Base-by-base conservation (phyloP, 2,888 invertebrate species). In the Physocephala rufipes region DNA sequence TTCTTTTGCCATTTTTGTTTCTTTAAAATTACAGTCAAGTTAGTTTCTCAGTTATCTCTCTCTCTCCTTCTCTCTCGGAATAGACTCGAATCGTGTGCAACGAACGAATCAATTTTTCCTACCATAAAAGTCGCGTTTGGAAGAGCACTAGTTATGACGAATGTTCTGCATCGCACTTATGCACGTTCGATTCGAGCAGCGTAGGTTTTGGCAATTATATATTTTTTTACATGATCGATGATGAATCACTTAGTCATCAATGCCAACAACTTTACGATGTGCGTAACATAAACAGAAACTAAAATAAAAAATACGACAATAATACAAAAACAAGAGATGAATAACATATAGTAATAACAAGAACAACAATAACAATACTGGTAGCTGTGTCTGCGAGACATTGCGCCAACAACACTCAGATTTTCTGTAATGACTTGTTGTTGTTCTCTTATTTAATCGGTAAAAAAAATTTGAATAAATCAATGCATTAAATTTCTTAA, bases 171-270 rank as follows among this genome's bases (percentile, higher is more conserved):
- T n/a, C 49, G 5, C 19, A 49, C 49, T 4, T 3, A 49, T 13
- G 15, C 49, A n/a, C 3, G 49, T n/a, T 3, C n/a, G 19, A n/a
- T n/a, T n/a, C n/a, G n/a, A n/a, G n/a, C n/a, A n/a, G n/a, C n/a
- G n/a, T n/a, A n/a, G n/a, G n/a, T n/a, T n/a, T n/a, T n/a, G n/a
- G n/a, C n/a, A n/a, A n/a, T n/a, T n/a, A n/a, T n/a, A n/a, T n/a
- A n/a, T n/a, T n/a, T n/a, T n/a, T 49, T 15, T n/a, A 12, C 49
- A 15, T 12, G n/a, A 49, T 19, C n/a, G 19, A n/a, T 49, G 49
- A 49, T 49, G 49, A 49, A 49, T 49, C 49, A 49, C 16, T 19
- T n/a, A 49, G 49, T 9, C 36, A 49, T 49, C 49, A 49, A 49
- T 49, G 49, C 5, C 49, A 49, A 49, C 49, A 49, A 49, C 49